Percentiles rank a stretch among this genome's conserved stretches.
Conservation (phyloP, 2,888 invertebrate genomes). For the Drosophila subsilvestris region DNA sequence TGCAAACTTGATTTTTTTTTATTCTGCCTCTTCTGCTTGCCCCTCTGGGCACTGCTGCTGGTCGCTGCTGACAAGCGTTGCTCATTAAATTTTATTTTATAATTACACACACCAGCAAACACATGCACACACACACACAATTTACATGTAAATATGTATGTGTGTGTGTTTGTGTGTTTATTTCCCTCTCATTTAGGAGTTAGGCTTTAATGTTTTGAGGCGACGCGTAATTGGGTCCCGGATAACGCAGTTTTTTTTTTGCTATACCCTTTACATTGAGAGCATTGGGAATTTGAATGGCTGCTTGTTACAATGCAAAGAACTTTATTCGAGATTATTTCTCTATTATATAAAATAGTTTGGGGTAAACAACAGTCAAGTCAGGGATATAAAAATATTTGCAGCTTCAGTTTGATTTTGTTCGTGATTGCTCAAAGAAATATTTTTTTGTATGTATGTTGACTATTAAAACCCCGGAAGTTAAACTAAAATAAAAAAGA, state of each 20-base stretch:
- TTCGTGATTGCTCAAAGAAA: too few species aligned
- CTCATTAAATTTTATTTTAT: constrained; percentile 80
- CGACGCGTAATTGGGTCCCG: constrained; percentile 68
- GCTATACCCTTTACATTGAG: not conserved
- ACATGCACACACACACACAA: constrained; percentile 37
- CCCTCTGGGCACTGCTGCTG: constrained; percentile 4
- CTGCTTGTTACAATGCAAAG: too few species aligned
- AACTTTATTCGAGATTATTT: too few species aligned
- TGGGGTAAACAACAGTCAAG: too few species aligned
- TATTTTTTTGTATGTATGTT: too few species aligned
- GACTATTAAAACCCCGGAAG: too few species aligned
- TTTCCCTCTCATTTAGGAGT: constrained; percentile 39
- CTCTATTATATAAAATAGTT: too few species aligned
- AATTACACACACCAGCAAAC: constrained; percentile 73
- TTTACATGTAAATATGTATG: not conserved
- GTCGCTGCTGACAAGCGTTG: constrained; percentile 67
- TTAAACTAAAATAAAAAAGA: too few species aligned
- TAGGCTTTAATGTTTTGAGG: constrained; percentile 69
- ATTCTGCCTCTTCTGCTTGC: constrained; percentile 19
- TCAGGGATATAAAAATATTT: too few species aligned
- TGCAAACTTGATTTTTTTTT: constrained; percentile 60
- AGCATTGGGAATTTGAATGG: too few species aligned
- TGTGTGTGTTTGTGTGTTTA: not conserved
- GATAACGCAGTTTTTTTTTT: constrained; percentile 44
- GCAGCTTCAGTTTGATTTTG: too few species aligned